These are phyloP conservation scores for Epinotia ramella DNA, from an alignment of 2,888 invertebrate genomes.

Conservation along the genomic window DNA sequence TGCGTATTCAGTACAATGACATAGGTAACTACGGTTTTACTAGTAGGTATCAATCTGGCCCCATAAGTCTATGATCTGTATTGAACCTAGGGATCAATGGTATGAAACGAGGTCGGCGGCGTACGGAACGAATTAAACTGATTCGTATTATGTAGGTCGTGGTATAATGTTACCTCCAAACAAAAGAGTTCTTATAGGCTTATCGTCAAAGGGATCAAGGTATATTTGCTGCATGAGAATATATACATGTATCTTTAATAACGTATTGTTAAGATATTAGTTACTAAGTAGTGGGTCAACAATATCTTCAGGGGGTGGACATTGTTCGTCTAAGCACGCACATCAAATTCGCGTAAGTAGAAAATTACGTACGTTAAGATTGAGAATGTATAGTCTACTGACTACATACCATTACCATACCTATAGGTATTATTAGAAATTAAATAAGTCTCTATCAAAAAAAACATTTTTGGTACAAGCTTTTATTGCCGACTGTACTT, in stretches of 20 bases:
- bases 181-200: conserved; percentile 13
- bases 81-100: conserved; percentile 18
- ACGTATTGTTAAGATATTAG: too few species aligned
- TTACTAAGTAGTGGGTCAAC: too few species aligned
- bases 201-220: not conserved
- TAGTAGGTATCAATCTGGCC: not conserved
- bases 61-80: conserved; percentile 5
- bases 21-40: conserved; percentile 1
- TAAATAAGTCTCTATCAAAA: too few species aligned
- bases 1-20: not conserved
- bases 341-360: too few species aligned
- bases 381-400: too few species aligned
- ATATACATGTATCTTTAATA: not conserved
- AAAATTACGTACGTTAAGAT: too few species aligned
- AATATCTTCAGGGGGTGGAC: too few species aligned
- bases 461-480: too few species aligned
- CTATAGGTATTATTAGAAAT: too few species aligned
- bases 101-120: conserved; percentile 24
- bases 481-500: too few species aligned
- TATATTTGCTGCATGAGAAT: not conserved
- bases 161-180: conserved; percentile 14
- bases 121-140: conserved; percentile 20
- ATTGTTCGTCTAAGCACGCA: too few species aligned
- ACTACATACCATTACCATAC: too few species aligned
- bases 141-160: conserved; percentile 14